phyloP scores from a whole-genome alignment of 2,113 vertebrate species.

The Noctilio leporinus region DNA sequence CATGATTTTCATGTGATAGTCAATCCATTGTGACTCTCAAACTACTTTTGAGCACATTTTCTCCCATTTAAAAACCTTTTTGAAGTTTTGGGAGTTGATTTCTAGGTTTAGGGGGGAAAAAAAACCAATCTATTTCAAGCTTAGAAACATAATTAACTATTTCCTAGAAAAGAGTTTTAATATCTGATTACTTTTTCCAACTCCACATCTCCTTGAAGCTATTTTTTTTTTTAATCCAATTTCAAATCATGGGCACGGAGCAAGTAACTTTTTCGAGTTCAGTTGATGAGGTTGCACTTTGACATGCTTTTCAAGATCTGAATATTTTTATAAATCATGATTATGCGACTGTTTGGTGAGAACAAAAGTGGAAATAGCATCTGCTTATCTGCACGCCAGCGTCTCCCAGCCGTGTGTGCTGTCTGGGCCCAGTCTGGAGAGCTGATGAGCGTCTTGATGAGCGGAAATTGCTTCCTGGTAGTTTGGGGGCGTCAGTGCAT shows the following conservation, averaged over 20 bases:
- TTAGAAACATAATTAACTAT: conserved; percentile 34
- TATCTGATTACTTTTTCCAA: conserved; percentile 4
- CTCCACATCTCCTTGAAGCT: not conserved
- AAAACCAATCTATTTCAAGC: not conserved
- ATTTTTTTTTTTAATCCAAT: not conserved
- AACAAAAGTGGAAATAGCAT: conserved; percentile 64
- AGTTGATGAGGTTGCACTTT: conserved; percentile 45
- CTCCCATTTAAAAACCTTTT: conserved; percentile 7
- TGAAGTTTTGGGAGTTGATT: not conserved
- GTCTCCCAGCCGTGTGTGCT: conserved; percentile 39
- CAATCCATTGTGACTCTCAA: not conserved
- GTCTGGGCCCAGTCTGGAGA: conserved; percentile 60
- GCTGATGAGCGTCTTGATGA: conserved; percentile 59
- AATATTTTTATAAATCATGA: conserved; percentile 68
- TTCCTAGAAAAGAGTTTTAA: conserved; percentile 33
- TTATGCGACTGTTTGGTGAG: conserved; percentile 59
- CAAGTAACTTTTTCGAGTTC: conserved; percentile 24
- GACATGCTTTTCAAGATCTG: conserved; percentile 62
- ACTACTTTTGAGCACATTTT: not conserved
- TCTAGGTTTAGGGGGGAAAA: not conserved
- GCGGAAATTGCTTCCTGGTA: conserved; percentile 69
- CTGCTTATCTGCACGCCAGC: conserved; percentile 44
- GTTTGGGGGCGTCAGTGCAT: not conserved
- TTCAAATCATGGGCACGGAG: not conserved
- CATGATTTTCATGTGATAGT: not conserved